Evolutionary conservation across 2,113 vertebrate genomes (phyloP).

Genomic region (Polyodon spathula): DNA sequence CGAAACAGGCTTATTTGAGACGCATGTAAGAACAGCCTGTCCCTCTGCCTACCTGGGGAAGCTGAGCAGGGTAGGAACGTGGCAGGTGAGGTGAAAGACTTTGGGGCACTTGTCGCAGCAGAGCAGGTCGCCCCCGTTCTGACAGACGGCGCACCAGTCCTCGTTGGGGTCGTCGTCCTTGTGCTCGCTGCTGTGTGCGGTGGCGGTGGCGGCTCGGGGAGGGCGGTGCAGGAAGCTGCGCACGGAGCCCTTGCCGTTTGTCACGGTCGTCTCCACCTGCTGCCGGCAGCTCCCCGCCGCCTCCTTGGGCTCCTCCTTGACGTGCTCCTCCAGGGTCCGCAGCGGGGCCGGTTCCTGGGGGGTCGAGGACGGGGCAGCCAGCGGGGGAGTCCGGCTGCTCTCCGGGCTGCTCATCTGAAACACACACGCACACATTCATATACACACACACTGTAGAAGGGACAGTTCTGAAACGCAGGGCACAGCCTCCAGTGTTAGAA

Average conservation of each 20-base stretch:
- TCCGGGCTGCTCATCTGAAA: constrained; percentile 89
- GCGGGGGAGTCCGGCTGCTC: constrained; percentile 74
- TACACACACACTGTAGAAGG: too few species aligned
- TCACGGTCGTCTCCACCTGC: constrained; percentile 55
- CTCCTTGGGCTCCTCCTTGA: constrained; percentile 74
- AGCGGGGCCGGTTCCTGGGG: constrained; percentile 72
- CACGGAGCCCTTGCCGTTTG: constrained; percentile 71
- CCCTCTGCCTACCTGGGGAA: constrained; percentile 64
- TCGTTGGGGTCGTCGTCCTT: constrained; percentile 96
- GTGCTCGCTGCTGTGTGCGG: constrained; percentile 31
- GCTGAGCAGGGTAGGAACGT: constrained; percentile 84
- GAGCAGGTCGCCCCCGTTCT: constrained; percentile 87
- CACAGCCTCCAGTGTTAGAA: too few species aligned
- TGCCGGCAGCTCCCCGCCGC: constrained; percentile 56
- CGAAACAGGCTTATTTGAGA: background rate
- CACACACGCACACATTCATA: background rate
- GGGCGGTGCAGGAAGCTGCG: constrained; percentile 58
- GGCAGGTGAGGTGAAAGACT: constrained; percentile 96
- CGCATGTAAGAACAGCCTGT: background rate
- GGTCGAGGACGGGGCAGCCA: constrained; percentile 48
- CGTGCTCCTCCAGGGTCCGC: constrained; percentile 66
- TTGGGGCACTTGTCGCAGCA: constrained; percentile 96
- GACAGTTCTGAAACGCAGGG: too few species aligned
- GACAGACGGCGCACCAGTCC: constrained; percentile 97
- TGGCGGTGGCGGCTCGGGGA: constrained; percentile 41